Conservation (phyloP, 2,888 invertebrate species). For the Rosalia funebris region DNA sequence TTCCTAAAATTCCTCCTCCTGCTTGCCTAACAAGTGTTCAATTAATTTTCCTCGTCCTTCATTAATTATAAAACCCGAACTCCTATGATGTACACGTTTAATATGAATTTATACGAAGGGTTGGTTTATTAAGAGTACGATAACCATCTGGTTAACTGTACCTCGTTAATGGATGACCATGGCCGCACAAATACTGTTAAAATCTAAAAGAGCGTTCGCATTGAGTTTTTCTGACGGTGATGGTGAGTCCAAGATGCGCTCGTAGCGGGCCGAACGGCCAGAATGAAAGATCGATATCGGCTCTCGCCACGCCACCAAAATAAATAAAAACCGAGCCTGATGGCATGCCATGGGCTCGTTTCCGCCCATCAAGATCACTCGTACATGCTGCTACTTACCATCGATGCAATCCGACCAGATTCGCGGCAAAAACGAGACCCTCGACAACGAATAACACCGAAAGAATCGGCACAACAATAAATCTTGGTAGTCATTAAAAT, state of each 20-base stretch:
- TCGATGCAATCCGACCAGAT: too few relatives aligned
- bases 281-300: constrained; percentile 33
- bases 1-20: constrained; percentile 2
- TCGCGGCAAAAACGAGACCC: too few relatives aligned
- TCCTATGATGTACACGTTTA: constrained; percentile 16
- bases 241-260: constrained; percentile 36
- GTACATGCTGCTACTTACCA: constrained; percentile 21
- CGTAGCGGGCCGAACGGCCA: constrained; percentile 36
- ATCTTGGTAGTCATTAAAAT: too few relatives aligned
- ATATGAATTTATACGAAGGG: constrained; percentile 28
- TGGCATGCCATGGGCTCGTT: constrained; percentile 41
- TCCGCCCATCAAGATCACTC: constrained; percentile 43
- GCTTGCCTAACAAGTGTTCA: constrained; percentile 25
- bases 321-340: constrained; percentile 38
- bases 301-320: constrained; percentile 35
- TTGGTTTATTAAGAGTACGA: constrained; percentile 32
- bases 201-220: constrained; percentile 30
- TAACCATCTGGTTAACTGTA: constrained; percentile 30
- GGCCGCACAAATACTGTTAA: constrained; percentile 27
- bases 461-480: too few relatives aligned
- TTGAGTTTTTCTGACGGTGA: constrained; percentile 24
- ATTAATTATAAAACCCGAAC: constrained; percentile 25
- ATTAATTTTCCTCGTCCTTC: constrained; percentile 29
- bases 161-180: constrained; percentile 31
- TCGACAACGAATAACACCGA: too few relatives aligned